Percentiles rank a stretch among this genome's conserved stretches.
phyloP scores from a whole-genome alignment of 1,140 invertebrate species.

The Ectropis grisescens region DNA sequence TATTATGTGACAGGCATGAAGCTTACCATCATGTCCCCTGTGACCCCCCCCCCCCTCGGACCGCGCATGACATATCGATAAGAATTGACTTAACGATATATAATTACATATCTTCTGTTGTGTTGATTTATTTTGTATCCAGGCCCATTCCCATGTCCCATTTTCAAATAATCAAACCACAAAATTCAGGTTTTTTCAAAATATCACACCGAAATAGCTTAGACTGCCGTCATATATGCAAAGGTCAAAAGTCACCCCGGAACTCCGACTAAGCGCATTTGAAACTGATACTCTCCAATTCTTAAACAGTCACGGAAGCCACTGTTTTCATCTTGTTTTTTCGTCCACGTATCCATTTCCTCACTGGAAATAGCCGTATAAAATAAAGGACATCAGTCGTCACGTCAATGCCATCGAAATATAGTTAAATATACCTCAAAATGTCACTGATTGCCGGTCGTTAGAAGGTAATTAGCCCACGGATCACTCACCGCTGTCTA shows the following conservation, averaged over 20 bases:
- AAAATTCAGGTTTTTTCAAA: too few species aligned
- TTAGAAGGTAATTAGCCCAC: conserved; percentile 61
- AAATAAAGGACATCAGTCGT: conserved; percentile 61
- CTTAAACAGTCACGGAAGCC: conserved; percentile 40
- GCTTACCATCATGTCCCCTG: too few species aligned
- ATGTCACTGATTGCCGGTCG: conserved; percentile 51
- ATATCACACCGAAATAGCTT: too few species aligned
- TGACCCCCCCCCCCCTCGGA: too few species aligned
- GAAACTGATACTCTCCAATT: conserved; percentile 40
- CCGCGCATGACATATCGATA: too few species aligned
- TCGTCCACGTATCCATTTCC: conserved; percentile 64
- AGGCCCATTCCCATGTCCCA: too few species aligned
- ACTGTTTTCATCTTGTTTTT: conserved; percentile 40
- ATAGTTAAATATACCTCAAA: conserved; percentile 38
- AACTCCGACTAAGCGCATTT: not conserved
- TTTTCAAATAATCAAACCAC: too few species aligned
- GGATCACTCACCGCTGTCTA: conserved; percentile 50
- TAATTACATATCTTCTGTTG: too few species aligned
- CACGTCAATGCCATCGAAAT: conserved; percentile 38
- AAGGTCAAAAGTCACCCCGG: conserved; percentile 8
- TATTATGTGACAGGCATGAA: too few species aligned
- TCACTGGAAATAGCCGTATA: conserved; percentile 55
- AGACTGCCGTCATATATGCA: too few species aligned
- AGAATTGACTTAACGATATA: too few species aligned
- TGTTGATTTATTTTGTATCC: too few species aligned